Percentiles rank a stretch among this genome's conserved stretches.
Evolutionary conservation across 2,888 invertebrate species (phyloP).

Genomic region (Pediacus dermestoides): DNA sequence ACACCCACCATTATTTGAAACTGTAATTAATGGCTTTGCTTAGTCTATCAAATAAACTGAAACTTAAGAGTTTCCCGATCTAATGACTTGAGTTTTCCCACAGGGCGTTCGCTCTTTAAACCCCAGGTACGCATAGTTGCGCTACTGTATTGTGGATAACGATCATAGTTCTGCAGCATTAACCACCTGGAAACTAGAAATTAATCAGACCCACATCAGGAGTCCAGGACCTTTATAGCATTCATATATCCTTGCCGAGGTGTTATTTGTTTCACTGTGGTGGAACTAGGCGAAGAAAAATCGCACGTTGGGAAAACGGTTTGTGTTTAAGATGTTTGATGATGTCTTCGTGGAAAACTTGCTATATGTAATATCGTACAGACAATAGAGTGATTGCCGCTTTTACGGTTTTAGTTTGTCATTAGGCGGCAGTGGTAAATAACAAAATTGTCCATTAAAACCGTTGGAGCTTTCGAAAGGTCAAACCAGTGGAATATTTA

Average conservation of each 20-base stretch:
- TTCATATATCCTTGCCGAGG: constrained; percentile 24
- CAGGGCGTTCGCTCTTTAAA: constrained; percentile 18
- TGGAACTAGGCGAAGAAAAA: too few relatives aligned
- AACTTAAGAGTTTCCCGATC: constrained; percentile 16
- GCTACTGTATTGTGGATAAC: constrained; percentile 36
- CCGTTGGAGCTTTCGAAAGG: too few relatives aligned
- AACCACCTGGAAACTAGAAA: constrained; percentile 36
- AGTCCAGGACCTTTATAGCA: constrained; percentile 28
- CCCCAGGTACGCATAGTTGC: constrained; percentile 38
- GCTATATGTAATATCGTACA: too few relatives aligned
- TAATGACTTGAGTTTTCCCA: constrained; percentile 23
- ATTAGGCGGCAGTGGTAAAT: too few relatives aligned
- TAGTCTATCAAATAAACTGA: too few relatives aligned
- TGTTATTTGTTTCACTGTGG: constrained; percentile 21
- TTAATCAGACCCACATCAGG: constrained; percentile 42
- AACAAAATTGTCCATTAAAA: too few relatives aligned
- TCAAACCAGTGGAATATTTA: too few relatives aligned
- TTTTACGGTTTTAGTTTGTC: too few relatives aligned
- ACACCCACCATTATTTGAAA: constrained; percentile 6
- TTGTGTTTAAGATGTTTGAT: too few relatives aligned
- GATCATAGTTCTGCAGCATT: constrained; percentile 41
- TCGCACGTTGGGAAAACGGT: too few relatives aligned
- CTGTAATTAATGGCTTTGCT: constrained; percentile 4
- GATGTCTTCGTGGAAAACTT: too few relatives aligned
- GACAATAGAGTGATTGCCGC: too few relatives aligned